These are phyloP conservation scores for Leptarthrus brevirostris DNA, from an alignment of 2,888 invertebrate genomes.

Conservation along the genomic window DNA sequence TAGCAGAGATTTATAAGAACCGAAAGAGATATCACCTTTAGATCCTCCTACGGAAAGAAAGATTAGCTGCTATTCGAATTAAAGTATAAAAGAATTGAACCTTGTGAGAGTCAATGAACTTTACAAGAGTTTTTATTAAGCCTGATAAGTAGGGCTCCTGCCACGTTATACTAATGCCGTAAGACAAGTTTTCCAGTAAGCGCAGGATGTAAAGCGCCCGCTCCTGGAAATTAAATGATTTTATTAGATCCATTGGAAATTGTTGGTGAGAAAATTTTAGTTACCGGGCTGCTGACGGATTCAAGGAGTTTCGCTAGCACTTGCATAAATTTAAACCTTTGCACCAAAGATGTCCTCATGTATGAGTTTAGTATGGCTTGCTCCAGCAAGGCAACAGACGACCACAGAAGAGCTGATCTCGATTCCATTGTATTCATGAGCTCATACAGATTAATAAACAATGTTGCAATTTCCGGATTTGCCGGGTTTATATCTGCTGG, in stretches of 20 bases:
- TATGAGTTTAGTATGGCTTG: constrained; percentile 28
- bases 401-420: constrained; percentile 42
- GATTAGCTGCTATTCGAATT: neutral
- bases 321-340: constrained; percentile 44
- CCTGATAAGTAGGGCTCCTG: constrained; percentile 49
- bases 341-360: neutral
- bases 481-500: constrained; percentile 17
- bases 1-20: constrained; percentile 52
- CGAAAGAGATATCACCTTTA: constrained; percentile 28
- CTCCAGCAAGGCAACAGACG: constrained; percentile 27
- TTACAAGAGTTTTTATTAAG: constrained; percentile 47
- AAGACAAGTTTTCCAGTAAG: constrained; percentile 47
- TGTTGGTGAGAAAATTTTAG: constrained; percentile 15
- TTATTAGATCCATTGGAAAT: neutral
- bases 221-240: constrained; percentile 4
- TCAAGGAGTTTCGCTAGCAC: constrained; percentile 25
- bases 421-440: constrained; percentile 37
- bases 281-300: constrained; percentile 31
- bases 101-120: constrained; percentile 38
- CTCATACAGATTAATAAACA: constrained; percentile 39
- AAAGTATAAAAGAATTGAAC: neutral
- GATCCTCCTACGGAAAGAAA: neutral
- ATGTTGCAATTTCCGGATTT: constrained; percentile 34
- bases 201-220: constrained; percentile 6
- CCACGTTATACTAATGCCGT: constrained; percentile 50